Percentiles rank a stretch among this genome's conserved stretches.
phyloP scores from a whole-genome alignment of 2,797 vertebrate species.

The Labeo calbasu region DNA sequence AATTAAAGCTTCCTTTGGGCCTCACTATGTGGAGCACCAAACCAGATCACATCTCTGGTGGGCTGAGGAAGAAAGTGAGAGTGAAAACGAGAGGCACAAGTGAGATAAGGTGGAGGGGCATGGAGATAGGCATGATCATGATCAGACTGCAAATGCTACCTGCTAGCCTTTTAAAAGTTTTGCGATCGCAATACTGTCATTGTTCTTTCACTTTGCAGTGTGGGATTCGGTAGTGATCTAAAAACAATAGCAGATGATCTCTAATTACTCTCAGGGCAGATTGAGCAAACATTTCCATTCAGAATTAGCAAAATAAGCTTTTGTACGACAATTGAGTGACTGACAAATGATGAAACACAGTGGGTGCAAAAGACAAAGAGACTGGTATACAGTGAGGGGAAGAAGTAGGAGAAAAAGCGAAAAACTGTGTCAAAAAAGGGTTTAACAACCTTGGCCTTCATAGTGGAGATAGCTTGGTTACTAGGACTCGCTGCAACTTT shows the following conservation, averaged over 20 bases:
- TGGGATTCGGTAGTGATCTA: neutral
- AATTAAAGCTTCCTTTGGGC: conserved; percentile 71
- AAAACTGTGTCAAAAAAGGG: conserved; percentile 14
- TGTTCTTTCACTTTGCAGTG: conserved; percentile 29
- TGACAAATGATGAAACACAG: neutral
- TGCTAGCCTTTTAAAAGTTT: neutral
- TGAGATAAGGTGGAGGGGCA: conserved; percentile 18
- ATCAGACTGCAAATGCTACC: conserved; percentile 33
- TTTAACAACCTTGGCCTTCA: conserved; percentile 37
- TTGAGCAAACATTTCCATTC: conserved; percentile 20
- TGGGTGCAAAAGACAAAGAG: conserved; percentile 22
- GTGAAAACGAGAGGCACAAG: conserved; percentile 13
- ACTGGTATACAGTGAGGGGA: neutral
- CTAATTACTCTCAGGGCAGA: neutral
- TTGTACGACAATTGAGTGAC: neutral
- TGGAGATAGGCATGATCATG: conserved; percentile 16
- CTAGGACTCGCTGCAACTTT: neutral
- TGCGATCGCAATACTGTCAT: neutral
- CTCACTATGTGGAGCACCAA: conserved; percentile 76
- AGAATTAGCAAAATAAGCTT: conserved; percentile 5
- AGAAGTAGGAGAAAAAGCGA: neutral
- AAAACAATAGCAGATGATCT: conserved; percentile 14
- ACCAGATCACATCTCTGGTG: conserved; percentile 80
- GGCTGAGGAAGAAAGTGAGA: conserved; percentile 45
- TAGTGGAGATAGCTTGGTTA: conserved; percentile 3